Evolutionary conservation across 2,113 vertebrate genomes (phyloP).

Genomic region (Microcebus jonahi): DNA sequence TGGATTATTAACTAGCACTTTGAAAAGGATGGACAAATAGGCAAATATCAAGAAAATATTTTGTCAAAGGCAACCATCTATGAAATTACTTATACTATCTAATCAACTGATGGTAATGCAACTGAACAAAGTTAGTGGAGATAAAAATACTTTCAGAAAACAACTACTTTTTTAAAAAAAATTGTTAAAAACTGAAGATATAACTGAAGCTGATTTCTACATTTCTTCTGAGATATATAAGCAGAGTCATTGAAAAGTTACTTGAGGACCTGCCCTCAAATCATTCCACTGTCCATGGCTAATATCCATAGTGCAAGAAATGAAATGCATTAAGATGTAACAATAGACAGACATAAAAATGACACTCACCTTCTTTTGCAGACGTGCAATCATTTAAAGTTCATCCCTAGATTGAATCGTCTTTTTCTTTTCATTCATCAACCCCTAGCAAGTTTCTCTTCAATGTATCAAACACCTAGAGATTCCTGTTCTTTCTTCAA

Average conservation of each 20-base stretch:
- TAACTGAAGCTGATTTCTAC: background rate
- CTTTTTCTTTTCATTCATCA: background rate
- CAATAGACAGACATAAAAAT: background rate
- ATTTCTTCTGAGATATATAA: conserved; percentile 6
- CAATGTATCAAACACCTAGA: background rate
- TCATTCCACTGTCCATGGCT: background rate
- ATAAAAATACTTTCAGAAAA: conserved; percentile 18
- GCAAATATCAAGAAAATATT: background rate
- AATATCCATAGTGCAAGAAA: background rate
- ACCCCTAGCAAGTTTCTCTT: conserved; percentile 10
- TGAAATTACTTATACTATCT: background rate
- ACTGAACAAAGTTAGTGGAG: background rate
- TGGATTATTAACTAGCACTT: background rate
- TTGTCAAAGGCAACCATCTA: background rate
- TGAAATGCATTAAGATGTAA: background rate
- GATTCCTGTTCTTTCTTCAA: conserved; percentile 14
- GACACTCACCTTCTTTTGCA: conserved; percentile 76
- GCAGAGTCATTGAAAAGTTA: background rate
- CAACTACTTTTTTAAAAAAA: background rate
- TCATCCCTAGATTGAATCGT: background rate
- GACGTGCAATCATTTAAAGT: background rate
- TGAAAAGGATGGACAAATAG: background rate
- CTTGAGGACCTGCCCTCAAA: background rate
- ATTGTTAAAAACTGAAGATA: background rate
- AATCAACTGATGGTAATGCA: background rate